Evolutionary conservation across 30 jellyfish, hydroid and myxozoan species (phyloP).

Genomic region (Pelagia noctiluca): DNA sequence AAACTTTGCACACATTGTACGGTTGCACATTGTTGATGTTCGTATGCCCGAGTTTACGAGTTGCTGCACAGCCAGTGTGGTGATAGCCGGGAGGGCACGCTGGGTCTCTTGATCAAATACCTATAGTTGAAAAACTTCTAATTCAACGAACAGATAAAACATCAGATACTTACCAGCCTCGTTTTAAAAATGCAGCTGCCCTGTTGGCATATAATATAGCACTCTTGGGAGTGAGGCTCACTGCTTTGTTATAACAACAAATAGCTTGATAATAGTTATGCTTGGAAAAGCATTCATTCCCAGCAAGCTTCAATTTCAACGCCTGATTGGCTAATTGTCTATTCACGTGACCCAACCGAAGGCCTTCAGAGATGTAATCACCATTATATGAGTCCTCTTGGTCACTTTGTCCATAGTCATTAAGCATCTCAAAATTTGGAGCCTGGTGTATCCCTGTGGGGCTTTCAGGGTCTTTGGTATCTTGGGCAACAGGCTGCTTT

Average conservation of each 20-base stretch:
- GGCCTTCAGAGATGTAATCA: not conserved
- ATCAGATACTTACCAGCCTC: slow-evolving; percentile 91
- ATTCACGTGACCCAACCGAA: not conserved
- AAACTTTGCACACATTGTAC: no score
- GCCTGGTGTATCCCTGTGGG: no score
- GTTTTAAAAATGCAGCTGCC: slow-evolving; percentile 93
- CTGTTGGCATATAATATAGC: slow-evolving; percentile 94
- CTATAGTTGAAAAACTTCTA: no score
- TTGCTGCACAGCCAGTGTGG: no score
- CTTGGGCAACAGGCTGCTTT: no score
- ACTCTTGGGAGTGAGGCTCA: slow-evolving; percentile 69
- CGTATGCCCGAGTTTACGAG: no score
- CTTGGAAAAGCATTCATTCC: slow-evolving; percentile 92
- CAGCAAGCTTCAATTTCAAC: slow-evolving; percentile 62
- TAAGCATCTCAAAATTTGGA: not conserved
- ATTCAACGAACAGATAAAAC: no score
- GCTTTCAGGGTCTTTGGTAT: no score
- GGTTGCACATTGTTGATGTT: no score
- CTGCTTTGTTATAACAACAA: slow-evolving; percentile 80
- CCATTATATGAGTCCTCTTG: not conserved
- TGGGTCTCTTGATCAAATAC: no score
- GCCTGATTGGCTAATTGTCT: slow-evolving; percentile 66
- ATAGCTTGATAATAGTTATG: slow-evolving; percentile 92
- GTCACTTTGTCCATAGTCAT: not conserved
- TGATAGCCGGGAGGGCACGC: no score